phyloP scores from a whole-genome alignment of 2,797 vertebrate species.

The Triplophysa yarkandensis region DNA sequence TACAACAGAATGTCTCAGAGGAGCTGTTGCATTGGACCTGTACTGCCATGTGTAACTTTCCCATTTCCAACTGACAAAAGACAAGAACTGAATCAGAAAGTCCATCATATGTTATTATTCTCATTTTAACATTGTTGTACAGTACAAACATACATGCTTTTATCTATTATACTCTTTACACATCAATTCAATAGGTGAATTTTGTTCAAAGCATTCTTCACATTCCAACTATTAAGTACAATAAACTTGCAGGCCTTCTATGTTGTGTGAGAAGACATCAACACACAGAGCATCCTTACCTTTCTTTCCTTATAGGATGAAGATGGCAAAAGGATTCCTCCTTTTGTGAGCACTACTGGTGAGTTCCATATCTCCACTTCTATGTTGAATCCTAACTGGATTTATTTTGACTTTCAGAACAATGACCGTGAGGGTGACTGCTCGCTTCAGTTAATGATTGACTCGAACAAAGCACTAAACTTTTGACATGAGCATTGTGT shows the following conservation, averaged over 20 bases:
- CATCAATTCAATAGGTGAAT: too few relatives aligned
- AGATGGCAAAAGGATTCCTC: background rate
- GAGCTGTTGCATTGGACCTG: constrained; percentile 61
- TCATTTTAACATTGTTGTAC: background rate
- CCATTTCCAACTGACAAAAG: constrained; percentile 57
- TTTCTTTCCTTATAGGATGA: background rate
- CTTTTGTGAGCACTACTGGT: constrained; percentile 3
- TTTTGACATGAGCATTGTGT: background rate
- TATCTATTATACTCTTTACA: too few relatives aligned
- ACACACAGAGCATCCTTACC: constrained; percentile 14
- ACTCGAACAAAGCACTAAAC: constrained; percentile 28
- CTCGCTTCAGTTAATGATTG: constrained; percentile 68
- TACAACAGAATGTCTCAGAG: constrained; percentile 60
- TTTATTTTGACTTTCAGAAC: constrained; percentile 52
- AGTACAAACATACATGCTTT: background rate
- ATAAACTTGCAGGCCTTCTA: too few relatives aligned
- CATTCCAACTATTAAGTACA: too few relatives aligned
- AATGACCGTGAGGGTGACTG: constrained; percentile 56
- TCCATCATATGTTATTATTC: background rate
- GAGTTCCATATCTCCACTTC: constrained; percentile 6
- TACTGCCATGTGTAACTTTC: constrained; percentile 55
- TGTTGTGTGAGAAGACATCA: background rate
- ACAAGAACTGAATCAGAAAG: background rate
- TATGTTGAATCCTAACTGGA: background rate
- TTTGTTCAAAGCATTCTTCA: too few relatives aligned